phyloP scores from a whole-genome alignment of 2,113 vertebrate genomes.

The Hemiscyllium ocellatum region DNA sequence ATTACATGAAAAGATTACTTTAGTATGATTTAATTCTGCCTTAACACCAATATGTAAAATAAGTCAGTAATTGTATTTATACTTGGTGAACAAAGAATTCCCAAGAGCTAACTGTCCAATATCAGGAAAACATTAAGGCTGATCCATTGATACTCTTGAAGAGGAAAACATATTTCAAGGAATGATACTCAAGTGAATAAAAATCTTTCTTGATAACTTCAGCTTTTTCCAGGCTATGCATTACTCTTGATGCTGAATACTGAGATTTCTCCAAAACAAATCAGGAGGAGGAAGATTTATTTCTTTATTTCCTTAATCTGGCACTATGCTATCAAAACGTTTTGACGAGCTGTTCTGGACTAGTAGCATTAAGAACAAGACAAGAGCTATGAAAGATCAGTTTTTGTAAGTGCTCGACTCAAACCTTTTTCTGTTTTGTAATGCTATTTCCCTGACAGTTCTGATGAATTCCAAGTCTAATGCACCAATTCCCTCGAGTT shows the following conservation, averaged over 20 bases:
- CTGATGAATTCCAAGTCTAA: too few species aligned
- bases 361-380: not conserved
- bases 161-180: not conserved
- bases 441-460: not conserved
- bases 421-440: not conserved
- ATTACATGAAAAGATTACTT: not conserved
- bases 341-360: not conserved
- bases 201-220: not conserved
- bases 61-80: not conserved
- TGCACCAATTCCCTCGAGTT: not conserved
- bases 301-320: not conserved
- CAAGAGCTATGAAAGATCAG: not conserved
- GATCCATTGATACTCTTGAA: not conserved
- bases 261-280: not conserved
- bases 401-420: not conserved
- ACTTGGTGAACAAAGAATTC: not conserved
- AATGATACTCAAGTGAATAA: not conserved
- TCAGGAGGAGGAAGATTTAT: not conserved
- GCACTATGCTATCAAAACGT: not conserved
- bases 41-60: not conserved
- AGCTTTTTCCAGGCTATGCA: not conserved
- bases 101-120: not conserved
- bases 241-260: not conserved
- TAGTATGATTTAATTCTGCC: not conserved
- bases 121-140: not conserved